phyloP scores from a whole-genome alignment of 2,888 invertebrate genomes.

The Druceiella hillmani region DNA sequence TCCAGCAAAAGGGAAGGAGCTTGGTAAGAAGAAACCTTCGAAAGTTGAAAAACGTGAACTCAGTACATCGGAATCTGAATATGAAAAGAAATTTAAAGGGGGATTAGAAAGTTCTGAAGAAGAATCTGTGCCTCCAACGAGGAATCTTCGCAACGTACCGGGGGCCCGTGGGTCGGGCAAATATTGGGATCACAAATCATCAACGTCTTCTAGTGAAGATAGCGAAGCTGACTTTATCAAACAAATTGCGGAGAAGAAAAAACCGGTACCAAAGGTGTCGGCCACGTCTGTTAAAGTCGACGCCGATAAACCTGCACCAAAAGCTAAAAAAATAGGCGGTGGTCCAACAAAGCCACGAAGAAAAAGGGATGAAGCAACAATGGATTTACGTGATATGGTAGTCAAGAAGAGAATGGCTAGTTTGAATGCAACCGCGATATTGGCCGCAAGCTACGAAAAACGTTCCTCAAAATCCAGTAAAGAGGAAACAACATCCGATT shows the following conservation, averaged over 20 bases:
- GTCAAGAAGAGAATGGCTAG: slow-evolving; percentile 89
- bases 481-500: slow-evolving; percentile 53
- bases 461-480: slow-evolving; percentile 54
- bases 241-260: slow-evolving; percentile 42
- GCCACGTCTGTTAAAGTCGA: slow-evolving; percentile 37
- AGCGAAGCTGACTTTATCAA: slow-evolving; percentile 46
- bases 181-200: slow-evolving; percentile 78
- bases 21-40: slow-evolving; percentile 41
- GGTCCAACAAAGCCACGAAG: slow-evolving; percentile 49
- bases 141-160: slow-evolving; percentile 65
- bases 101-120: slow-evolving; percentile 52
- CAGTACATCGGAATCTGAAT: slow-evolving; percentile 47
- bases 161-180: slow-evolving; percentile 73
- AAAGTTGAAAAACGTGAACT: slow-evolving; percentile 43
- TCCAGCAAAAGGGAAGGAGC: slow-evolving; percentile 50
- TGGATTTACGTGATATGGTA: slow-evolving; percentile 83
- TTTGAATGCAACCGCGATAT: slow-evolving; percentile 83
- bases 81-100: slow-evolving; percentile 41
- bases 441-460: slow-evolving; percentile 85
- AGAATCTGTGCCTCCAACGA: slow-evolving; percentile 43
- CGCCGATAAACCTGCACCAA: slow-evolving; percentile 14
- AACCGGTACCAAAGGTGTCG: slow-evolving; percentile 29
- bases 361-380: slow-evolving; percentile 58
- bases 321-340: slow-evolving; percentile 32
- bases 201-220: slow-evolving; percentile 56